phyloP scores from a whole-genome alignment of 2,797 vertebrate species.

The Neosilurus mollespiculum region DNA sequence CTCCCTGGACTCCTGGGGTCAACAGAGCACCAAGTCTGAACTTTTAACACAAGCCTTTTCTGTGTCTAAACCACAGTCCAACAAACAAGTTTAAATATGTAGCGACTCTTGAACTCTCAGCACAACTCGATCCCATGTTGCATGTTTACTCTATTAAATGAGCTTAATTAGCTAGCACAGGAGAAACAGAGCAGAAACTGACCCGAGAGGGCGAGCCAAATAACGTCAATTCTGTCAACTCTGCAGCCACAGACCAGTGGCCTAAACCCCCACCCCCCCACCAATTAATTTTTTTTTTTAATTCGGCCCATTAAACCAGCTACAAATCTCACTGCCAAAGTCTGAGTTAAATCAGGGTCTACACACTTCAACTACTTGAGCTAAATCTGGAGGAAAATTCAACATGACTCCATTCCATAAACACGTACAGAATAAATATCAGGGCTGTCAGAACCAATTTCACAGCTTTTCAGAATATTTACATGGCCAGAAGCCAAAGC shows the following conservation, averaged over 20 bases:
- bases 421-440: slow-evolving; percentile 29
- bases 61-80: not conserved
- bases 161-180: slow-evolving; percentile 34
- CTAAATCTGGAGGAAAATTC: slow-evolving; percentile 23
- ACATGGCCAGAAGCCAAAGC: slow-evolving; percentile 1
- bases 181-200: slow-evolving; percentile 29
- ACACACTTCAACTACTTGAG: slow-evolving; percentile 22
- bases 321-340: slow-evolving; percentile 18
- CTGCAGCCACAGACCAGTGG: slow-evolving; percentile 14
- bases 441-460: slow-evolving; percentile 21
- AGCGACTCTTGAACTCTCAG: slow-evolving; percentile 18
- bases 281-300: no score
- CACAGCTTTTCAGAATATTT: not conserved
- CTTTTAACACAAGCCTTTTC: not conserved
- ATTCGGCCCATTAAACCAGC: not conserved
- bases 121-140: slow-evolving; percentile 28
- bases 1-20: not conserved
- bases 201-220: slow-evolving; percentile 36
- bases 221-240: slow-evolving; percentile 22
- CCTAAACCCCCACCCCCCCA: slow-evolving; percentile 8
- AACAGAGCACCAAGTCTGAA: not conserved
- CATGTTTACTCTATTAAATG: slow-evolving; percentile 44
- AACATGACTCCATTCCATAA: slow-evolving; percentile 27
- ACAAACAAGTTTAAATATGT: slow-evolving; percentile 26
- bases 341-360: slow-evolving; percentile 15